phyloP scores from a whole-genome alignment of 2,888 invertebrate genomes.

The Dicroscelio sp. region DNA sequence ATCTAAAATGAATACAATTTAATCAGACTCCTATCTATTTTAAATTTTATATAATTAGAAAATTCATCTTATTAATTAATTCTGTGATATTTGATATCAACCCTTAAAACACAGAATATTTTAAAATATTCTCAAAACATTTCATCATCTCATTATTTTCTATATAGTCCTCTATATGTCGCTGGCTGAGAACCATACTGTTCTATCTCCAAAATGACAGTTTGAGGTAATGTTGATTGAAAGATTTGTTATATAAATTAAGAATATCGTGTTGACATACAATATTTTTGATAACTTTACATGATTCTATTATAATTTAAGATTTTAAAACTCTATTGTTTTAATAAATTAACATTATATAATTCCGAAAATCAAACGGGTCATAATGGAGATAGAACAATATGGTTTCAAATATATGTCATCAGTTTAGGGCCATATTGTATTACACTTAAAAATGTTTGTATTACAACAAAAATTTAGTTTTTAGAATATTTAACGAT shows the following conservation, averaged over 20 bases:
- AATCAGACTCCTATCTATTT: too few relatives aligned
- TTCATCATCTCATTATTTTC: too few relatives aligned
- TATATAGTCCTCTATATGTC: background rate
- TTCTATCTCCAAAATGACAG: background rate
- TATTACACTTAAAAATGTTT: background rate
- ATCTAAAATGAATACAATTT: too few relatives aligned
- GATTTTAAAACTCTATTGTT: background rate
- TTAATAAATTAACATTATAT: background rate
- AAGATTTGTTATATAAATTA: background rate
- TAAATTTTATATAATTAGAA: too few relatives aligned
- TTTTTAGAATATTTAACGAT: background rate
- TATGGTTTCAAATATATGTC: background rate
- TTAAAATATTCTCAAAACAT: too few relatives aligned
- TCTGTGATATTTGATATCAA: too few relatives aligned
- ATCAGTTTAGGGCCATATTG: background rate
- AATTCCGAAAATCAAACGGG: background rate
- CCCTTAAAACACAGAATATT: too few relatives aligned
- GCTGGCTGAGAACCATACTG: background rate
- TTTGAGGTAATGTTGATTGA: background rate
- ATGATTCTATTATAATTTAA: background rate
- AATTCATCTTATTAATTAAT: too few relatives aligned
- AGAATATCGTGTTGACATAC: background rate
- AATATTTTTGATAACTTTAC: background rate
- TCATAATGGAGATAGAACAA: background rate
- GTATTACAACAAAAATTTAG: background rate